Percentiles rank a stretch among this genome's conserved stretches.
Evolutionary conservation across 2,113 vertebrate species (phyloP).

Genomic region (Colius striatus): DNA sequence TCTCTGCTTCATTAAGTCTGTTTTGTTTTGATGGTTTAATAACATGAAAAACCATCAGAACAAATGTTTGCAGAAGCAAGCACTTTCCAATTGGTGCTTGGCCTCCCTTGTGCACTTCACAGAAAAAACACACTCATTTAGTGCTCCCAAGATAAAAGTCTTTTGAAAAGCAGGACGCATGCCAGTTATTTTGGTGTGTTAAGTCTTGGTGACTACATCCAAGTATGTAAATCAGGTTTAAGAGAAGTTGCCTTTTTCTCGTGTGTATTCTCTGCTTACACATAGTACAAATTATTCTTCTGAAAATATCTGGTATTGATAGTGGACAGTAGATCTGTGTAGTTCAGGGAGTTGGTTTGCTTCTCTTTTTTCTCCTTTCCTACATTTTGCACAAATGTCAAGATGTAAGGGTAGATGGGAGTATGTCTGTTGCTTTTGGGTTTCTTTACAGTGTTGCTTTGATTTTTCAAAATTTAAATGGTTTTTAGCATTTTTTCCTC

Average conservation of each 20-base stretch:
- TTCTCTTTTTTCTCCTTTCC: not conserved
- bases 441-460: not conserved
- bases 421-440: not conserved
- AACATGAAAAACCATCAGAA: not conserved
- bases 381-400: not conserved
- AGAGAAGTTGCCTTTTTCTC: not conserved
- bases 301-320: not conserved
- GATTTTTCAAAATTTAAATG: not conserved
- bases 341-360: not conserved
- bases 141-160: not conserved
- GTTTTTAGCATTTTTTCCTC: not conserved
- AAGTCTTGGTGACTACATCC: not conserved
- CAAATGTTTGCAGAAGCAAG: not conserved
- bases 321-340: not conserved
- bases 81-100: not conserved
- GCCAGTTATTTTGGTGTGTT: not conserved
- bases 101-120: not conserved
- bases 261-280: not conserved
- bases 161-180: not conserved
- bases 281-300: not conserved
- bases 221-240: not conserved
- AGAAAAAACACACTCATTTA: rapidly evolving
- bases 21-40: not conserved
- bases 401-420: not conserved
- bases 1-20: not conserved